These are phyloP conservation scores for Hydrophis major DNA, from an alignment of 2,797 vertebrate genomes.

Conservation along the genomic window DNA sequence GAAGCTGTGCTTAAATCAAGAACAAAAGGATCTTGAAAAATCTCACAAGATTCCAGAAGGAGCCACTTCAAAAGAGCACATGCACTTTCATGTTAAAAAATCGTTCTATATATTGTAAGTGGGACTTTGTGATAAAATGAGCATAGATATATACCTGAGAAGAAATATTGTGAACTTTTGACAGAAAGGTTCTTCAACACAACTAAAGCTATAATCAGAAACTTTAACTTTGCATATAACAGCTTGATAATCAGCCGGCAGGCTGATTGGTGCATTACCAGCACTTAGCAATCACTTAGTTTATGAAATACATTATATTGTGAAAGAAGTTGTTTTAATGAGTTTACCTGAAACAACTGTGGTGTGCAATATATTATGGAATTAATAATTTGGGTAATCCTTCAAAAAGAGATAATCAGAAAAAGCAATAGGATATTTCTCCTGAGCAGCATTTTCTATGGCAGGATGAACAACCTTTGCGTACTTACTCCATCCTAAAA, in stretches of 20 bases:
- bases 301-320: background rate
- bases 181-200: background rate
- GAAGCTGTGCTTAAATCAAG: slow-evolving; percentile 26
- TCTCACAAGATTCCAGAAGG: background rate
- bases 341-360: background rate
- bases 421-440: background rate
- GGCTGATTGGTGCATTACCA: background rate
- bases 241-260: background rate
- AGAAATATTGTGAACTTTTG: background rate
- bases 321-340: background rate
- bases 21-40: background rate
- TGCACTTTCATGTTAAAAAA: background rate
- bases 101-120: background rate
- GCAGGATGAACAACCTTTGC: background rate
- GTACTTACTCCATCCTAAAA: background rate
- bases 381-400: background rate
- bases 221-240: background rate
- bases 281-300: background rate
- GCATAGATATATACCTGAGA: background rate
- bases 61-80: background rate
- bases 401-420: background rate
- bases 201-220: background rate
- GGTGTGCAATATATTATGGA: background rate
- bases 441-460: background rate
- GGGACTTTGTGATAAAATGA: background rate